These are phyloP conservation scores for Elgonia sp. DNA, from an alignment of 2,888 invertebrate genomes.

Conservation along the genomic window DNA sequence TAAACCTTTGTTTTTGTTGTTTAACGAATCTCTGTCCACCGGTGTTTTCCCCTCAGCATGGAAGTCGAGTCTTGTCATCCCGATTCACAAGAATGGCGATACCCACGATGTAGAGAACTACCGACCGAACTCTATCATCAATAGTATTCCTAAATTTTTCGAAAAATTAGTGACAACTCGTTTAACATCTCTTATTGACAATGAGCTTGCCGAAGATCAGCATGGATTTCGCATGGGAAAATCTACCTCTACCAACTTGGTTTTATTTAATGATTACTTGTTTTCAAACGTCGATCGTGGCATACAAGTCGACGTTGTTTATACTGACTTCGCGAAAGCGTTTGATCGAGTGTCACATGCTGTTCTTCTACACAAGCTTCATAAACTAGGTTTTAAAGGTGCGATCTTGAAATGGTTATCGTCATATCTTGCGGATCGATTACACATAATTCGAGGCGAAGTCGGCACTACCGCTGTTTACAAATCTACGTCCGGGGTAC, in stretches of 20 bases:
- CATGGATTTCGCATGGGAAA: not conserved
- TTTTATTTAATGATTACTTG: conserved; percentile 1
- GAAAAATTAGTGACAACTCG: not conserved
- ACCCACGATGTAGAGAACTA: not conserved
- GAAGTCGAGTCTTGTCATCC: not conserved
- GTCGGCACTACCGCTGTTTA: too few relatives aligned
- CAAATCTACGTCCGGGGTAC: too few relatives aligned
- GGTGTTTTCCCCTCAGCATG: too few relatives aligned
- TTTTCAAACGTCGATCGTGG: not conserved
- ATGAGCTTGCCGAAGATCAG: not conserved
- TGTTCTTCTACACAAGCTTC: not conserved
- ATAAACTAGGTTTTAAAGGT: not conserved
- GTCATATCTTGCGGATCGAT: not conserved
- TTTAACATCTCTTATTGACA: not conserved
- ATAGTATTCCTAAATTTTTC: too few relatives aligned
- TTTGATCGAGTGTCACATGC: too few relatives aligned
- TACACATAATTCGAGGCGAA: too few relatives aligned
- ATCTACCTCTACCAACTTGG: not conserved
- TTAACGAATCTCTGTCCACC: too few relatives aligned
- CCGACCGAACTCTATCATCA: too few relatives aligned
- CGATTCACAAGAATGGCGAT: not conserved
- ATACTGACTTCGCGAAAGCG: too few relatives aligned
- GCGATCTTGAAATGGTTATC: not conserved
- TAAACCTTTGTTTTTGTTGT: too few relatives aligned
- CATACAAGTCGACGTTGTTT: conserved; percentile 1